Conservation (phyloP, 2,888 invertebrate species). For the Mystacides longicornis region DNA sequence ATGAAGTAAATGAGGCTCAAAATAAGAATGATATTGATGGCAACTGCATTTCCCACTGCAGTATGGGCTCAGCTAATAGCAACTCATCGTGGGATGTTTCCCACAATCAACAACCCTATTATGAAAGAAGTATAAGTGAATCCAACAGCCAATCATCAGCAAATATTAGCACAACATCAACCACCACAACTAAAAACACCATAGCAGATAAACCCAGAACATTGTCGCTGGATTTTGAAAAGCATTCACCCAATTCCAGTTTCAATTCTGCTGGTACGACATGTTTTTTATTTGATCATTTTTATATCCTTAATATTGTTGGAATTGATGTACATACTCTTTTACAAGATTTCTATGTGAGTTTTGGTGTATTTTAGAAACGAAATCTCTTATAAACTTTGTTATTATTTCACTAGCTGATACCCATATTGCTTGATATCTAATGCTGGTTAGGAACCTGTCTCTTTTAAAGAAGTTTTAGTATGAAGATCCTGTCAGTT, state of each 20-base stretch:
- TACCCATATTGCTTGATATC: too few relatives aligned
- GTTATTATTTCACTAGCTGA: too few relatives aligned
- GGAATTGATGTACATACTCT: too few relatives aligned
- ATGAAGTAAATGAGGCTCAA: conserved; percentile 32
- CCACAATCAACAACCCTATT: conserved; percentile 35
- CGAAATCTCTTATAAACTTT: too few relatives aligned
- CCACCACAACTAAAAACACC: conserved; percentile 24
- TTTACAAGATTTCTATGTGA: too few relatives aligned
- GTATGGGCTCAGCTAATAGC: conserved; percentile 23
- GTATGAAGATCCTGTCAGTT: too few relatives aligned
- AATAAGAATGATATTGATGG: conserved; percentile 47
- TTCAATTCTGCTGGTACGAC: conserved; percentile 32
- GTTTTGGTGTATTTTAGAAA: too few relatives aligned
- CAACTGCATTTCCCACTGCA: conserved; percentile 36
- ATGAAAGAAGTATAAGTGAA: conserved; percentile 54
- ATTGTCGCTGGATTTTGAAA: conserved; percentile 63
- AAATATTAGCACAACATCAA: conserved; percentile 6
- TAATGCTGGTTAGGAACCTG: too few relatives aligned
- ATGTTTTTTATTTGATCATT: neutral
- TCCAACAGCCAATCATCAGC: conserved; percentile 16
- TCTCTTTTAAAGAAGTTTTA: too few relatives aligned
- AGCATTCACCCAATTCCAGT: conserved; percentile 42
- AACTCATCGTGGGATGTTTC: conserved; percentile 45
- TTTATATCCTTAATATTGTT: too few relatives aligned
- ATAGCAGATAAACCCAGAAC: conserved; percentile 55